Evolutionary conservation across 2,113 vertebrate genomes (phyloP), one percentile per base, ranked within the genome.

Genomic region (Campylorhamphus procurvoides): DNA sequence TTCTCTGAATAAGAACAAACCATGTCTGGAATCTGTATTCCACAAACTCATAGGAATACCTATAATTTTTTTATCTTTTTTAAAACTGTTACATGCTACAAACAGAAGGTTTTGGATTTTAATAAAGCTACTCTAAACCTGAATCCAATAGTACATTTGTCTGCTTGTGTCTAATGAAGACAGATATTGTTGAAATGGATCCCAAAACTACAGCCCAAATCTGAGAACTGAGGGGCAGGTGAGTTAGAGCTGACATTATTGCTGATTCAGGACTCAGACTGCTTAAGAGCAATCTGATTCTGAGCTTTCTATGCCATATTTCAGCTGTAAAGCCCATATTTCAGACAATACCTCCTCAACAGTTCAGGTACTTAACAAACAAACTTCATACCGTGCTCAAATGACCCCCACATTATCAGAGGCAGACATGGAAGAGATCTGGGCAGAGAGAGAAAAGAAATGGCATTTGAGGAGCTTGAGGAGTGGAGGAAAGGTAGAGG

Each of bases 51-150:
- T 22, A 53, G 28, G 4, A 89, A 58, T 58, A 40, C 20, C 42
- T 20, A 10, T 24, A 87, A 64, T 42, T 28, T 3, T 44, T 24
- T 47, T 60, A 6, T 18, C 10, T 16, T 59, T 58, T 58, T 55
- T 33, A 1, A 72, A 85, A 63, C 13, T 52, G 5, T 68, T 68
- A 44, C 17, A 44, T 79, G 44, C 16, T 84, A 50, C 42, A 46
- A 52, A 63, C 14, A 37, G 14, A 83, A 64, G 6, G 4, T 2
- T 94, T 72, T 56, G 12, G 31, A 72, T 56, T 78, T 79, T 60
- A 96, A 96, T 94, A 89, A 87, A 87, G 9, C 33, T 89, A 18
- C 31, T 73, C 28, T 49, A 75, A 84, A 87, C 12, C 7, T 90
- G 18, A 90, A 81, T 56, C 24, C 76, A 85, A 75, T 23, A 6